Percentiles rank a stretch among this genome's conserved stretches.
phyloP scores from a whole-genome alignment of 2,888 invertebrate species.

The Fabriciana adippe region DNA sequence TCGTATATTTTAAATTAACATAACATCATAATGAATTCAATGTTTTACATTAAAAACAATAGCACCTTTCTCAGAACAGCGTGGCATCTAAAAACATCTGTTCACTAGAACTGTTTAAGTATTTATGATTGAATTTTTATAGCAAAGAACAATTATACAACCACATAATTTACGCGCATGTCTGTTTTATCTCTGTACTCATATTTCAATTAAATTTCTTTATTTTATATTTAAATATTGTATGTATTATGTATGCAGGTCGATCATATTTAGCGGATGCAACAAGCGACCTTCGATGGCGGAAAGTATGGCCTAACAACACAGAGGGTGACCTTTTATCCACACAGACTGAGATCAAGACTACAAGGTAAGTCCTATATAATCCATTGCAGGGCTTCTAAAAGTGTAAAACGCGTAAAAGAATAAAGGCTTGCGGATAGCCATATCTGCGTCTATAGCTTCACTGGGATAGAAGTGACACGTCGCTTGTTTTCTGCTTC shows the following conservation, averaged over 20 bases:
- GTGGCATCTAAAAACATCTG: not conserved
- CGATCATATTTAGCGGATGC: slow-evolving; percentile 87
- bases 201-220: not conserved
- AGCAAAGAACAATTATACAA: not conserved
- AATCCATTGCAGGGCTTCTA: slow-evolving; percentile 1
- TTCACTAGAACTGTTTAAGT: slow-evolving; percentile 10
- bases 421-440: no score
- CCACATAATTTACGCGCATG: no score
- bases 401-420: not conserved
- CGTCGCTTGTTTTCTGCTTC: no score
- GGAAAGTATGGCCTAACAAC: slow-evolving; percentile 82
- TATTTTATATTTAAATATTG: not conserved
- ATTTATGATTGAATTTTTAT: slow-evolving; percentile 14
- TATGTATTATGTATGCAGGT: slow-evolving; percentile 60
- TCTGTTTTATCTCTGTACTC: no score
- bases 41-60: slow-evolving; percentile 1
- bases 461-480: no score
- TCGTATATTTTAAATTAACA: not conserved
- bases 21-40: slow-evolving; percentile 2
- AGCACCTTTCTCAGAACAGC: slow-evolving; percentile 8
- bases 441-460: no score
- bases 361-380: slow-evolving; percentile 57
- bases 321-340: slow-evolving; percentile 69
- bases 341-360: slow-evolving; percentile 67
- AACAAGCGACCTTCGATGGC: slow-evolving; percentile 87